Evolutionary conservation across 2,888 invertebrate species (phyloP), one percentile per base, ranked within the genome.

Genomic region (Euzophera pinguis): DNA sequence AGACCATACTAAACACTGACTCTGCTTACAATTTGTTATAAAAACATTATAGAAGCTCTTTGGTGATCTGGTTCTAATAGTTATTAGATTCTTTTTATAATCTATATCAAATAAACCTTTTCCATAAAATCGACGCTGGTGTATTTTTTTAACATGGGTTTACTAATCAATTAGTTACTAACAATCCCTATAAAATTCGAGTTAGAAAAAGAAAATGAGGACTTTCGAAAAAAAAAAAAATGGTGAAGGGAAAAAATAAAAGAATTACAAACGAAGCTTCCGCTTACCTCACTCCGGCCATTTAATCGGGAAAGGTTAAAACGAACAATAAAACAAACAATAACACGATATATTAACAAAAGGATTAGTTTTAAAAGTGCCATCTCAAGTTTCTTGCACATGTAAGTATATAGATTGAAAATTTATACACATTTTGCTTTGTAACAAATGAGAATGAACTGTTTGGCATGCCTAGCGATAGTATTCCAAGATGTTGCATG

Each of bases 81-180:
- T 77, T 80, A 75, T 78, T 78, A 69, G 64, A 71, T 75, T 70
- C 76, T 78, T 81, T 84, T 81, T 84, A 85, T 85, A 86, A n/a
- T 39, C 39, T 39, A 39, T 85, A 84, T 84, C 78, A 81, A 87
- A 88, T 84, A 87, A 83, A 88, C 83, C 88, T 86, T 87, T 87
- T 84, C 87, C 84, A 87, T 88, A 84, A 88, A 89, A 89, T 88
- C 86, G 74, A 88, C 57, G 71, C 71, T 83, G 88, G 89, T 88
- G 89, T 90, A 89, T 89, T 90, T 78, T 90, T 90, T 89, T 90
- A 90, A 90, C 88, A 88, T 89, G 90, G 89, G 90, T 69, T 65
- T 81, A 90, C 89, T 90, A 89, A 90, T 90, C 63, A 65, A 63
- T 67, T 78, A 83, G 80, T 71, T 69, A 88, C 89, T 89, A 89